These are phyloP conservation scores for Hylia prasina DNA, from an alignment of 2,113 vertebrate species.

Conservation along the genomic window DNA sequence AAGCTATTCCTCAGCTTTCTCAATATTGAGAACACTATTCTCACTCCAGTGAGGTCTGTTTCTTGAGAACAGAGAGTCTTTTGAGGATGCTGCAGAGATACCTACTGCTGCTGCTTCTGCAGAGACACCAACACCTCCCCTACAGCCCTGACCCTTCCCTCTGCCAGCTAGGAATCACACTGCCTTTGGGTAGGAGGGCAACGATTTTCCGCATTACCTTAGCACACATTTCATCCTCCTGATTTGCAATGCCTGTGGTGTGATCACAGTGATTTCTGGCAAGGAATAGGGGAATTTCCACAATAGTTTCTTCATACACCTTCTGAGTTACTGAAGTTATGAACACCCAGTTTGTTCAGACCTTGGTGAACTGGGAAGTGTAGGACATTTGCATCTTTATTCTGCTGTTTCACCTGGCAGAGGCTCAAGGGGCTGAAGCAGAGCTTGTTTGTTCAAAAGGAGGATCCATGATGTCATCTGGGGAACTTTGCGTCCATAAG, in stretches of 20 bases:
- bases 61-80: background rate
- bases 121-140: background rate
- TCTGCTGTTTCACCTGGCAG: background rate
- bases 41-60: accelerated
- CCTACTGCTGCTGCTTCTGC: background rate
- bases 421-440: background rate
- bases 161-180: background rate
- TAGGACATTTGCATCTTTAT: background rate
- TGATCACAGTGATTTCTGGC: accelerated
- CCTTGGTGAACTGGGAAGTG: background rate
- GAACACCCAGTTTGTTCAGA: background rate
- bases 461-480: accelerated
- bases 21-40: background rate
- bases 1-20: background rate
- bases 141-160: background rate
- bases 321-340: accelerated
- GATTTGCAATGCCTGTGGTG: background rate
- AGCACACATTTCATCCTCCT: background rate
- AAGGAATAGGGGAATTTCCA: background rate
- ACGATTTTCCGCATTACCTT: background rate
- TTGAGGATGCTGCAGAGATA: background rate
- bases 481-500: background rate
- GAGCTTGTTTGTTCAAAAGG: background rate
- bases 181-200: background rate
- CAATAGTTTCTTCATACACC: background rate